Base-by-base conservation (phyloP, 2,797 vertebrate species). In the Carcharodon carcharias region DNA sequence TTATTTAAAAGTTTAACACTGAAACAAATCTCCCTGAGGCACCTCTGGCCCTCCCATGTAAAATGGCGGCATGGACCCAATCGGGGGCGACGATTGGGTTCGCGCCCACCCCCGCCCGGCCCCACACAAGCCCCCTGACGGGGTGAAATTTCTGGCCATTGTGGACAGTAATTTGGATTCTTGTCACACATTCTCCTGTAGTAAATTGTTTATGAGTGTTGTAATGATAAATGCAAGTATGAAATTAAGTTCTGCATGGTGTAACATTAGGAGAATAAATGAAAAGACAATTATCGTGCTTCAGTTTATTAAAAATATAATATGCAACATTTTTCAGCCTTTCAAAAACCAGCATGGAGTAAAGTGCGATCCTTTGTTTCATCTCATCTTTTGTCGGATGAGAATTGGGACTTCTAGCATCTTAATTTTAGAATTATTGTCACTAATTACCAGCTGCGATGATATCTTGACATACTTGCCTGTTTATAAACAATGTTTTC, bases 291-390 rank as follows among this genome's bases (percentile, higher is more conserved):
- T 63, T n/a, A 28, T n/a, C 63, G 58, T n/a, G 12, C 14, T 56
- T 91, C 88, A 63, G 58, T 61, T 91, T n/a, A 91, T 91, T 91
- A 91, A 91, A 91, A 91, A 61, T 61, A 61, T 4, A 91, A 91
- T 63, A 14, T 18, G 31, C 31, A 91, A 91, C 56, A 61, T 91
- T n/a, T 61, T 91, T 61, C 50, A 88, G 31, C 14, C 31, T 18
- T 63, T 63, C 14, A 0, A 63, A 61, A 35, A 91, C 91, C 31
- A 61, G 31, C 56, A 28, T 91, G 56, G 56, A 91, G 56, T 58
- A 58, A 58, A 16, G 5, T n/a, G 82, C 50, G 45, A 50, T 26
- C 6, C 21, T 85, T 85, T 50, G 8, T 21, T 89, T 91, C 31
- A 91, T 91, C 88, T 7, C 54, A 6, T 58, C 50, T 54, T 89